phyloP scores from a whole-genome alignment of 2,113 vertebrate species.

The Pyxicephalus adspersus region DNA sequence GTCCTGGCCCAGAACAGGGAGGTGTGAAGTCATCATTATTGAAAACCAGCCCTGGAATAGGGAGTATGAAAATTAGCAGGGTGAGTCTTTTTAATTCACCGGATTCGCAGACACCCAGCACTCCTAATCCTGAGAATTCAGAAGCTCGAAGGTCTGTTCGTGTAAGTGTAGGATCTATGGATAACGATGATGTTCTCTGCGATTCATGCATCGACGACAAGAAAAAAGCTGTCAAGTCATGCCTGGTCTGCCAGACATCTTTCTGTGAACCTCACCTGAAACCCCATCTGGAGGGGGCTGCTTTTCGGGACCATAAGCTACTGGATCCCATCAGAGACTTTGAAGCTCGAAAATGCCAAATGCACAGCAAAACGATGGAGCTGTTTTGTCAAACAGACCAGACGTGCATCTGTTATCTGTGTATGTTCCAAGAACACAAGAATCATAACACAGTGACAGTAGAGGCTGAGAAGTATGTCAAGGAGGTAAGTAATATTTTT shows the following conservation, averaged over 20 bases:
- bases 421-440: slow-evolving; percentile 88
- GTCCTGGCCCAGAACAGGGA: slow-evolving; percentile 23
- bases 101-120: background rate
- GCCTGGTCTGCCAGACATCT: slow-evolving; percentile 91
- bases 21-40: background rate
- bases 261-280: slow-evolving; percentile 92
- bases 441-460: slow-evolving; percentile 79
- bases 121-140: background rate
- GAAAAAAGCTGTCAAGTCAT: slow-evolving; percentile 90
- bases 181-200: slow-evolving; percentile 80
- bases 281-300: slow-evolving; percentile 89
- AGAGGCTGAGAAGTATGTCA: slow-evolving; percentile 79
- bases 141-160: slow-evolving; percentile 34
- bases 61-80: slow-evolving; percentile 28
- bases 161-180: slow-evolving; percentile 59
- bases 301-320: slow-evolving; percentile 92
- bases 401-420: slow-evolving; percentile 88
- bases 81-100: slow-evolving; percentile 4
- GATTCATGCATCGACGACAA: slow-evolving; percentile 91
- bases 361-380: slow-evolving; percentile 87
- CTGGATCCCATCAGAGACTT: slow-evolving; percentile 85
- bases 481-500: slow-evolving; percentile 79
- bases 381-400: slow-evolving; percentile 89
- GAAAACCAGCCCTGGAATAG: slow-evolving; percentile 19
- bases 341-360: slow-evolving; percentile 81